Percentiles rank a stretch among this genome's conserved stretches.
Conservation (phyloP, 2,888 invertebrate genomes). For the Eupeodes latifasciatus region DNA sequence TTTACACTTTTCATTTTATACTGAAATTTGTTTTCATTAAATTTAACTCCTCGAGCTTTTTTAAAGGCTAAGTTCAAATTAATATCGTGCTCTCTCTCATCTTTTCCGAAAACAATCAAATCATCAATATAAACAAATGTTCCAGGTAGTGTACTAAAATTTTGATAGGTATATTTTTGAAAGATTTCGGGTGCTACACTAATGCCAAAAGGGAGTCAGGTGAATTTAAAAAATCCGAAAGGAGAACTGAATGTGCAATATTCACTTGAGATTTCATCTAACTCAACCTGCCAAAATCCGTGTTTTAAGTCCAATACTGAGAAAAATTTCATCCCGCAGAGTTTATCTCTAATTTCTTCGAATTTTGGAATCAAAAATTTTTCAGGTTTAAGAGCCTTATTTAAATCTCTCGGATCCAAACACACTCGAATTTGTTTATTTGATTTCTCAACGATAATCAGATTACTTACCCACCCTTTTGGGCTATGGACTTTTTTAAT, state of each 20-base stretch:
- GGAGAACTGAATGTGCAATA: constrained; percentile 62
- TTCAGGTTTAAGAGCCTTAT: constrained; percentile 53
- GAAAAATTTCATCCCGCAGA: constrained; percentile 38
- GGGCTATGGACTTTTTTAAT: too few relatives aligned
- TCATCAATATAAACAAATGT: constrained; percentile 78
- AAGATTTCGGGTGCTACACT: constrained; percentile 76
- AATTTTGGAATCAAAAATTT: constrained; percentile 64
- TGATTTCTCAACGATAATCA: constrained; percentile 6
- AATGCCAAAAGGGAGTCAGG: constrained; percentile 76
- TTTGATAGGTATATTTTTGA: too few relatives aligned
- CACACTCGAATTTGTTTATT: constrained; percentile 52
- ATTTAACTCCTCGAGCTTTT: not conserved
- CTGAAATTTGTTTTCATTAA: constrained; percentile 56
- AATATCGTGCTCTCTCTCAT: constrained; percentile 72
- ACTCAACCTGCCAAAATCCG: not conserved
- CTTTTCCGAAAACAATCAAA: constrained; percentile 34
- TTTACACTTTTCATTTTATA: constrained; percentile 75
- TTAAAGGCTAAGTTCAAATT: constrained; percentile 77
- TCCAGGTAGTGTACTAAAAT: constrained; percentile 76
- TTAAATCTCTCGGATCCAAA: constrained; percentile 61
- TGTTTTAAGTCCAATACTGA: too few relatives aligned
- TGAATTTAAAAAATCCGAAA: constrained; percentile 66
- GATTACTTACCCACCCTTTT: too few relatives aligned
- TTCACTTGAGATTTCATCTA: constrained; percentile 35
- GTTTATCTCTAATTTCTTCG: constrained; percentile 58